Evolutionary conservation across 1,140 invertebrate species (phyloP).

Genomic region (Archivesica marissinica): DNA sequence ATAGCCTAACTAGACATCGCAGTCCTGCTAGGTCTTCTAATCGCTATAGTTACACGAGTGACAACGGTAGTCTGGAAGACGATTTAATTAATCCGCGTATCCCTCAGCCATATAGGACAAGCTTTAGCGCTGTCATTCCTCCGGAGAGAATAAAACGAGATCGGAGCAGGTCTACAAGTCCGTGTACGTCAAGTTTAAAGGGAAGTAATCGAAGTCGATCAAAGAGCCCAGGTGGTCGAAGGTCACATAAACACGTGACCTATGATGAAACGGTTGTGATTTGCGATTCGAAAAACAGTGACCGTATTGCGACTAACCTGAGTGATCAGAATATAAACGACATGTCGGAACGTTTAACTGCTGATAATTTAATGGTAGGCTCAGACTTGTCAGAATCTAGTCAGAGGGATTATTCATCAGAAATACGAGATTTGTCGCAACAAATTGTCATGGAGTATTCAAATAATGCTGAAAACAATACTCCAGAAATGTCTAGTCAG

Average conservation of each 20-base stretch:
- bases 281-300: slow-evolving; percentile 70
- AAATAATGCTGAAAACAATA: neutral
- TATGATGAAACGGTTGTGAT: slow-evolving; percentile 72
- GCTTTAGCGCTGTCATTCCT: slow-evolving; percentile 72
- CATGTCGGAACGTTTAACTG: slow-evolving; percentile 30
- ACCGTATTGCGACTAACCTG: slow-evolving; percentile 70
- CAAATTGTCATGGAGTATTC: slow-evolving; percentile 68
- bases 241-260: slow-evolving; percentile 69
- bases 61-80: slow-evolving; percentile 49
- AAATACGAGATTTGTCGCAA: slow-evolving; percentile 70
- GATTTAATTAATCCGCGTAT: slow-evolving; percentile 69
- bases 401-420: slow-evolving; percentile 66
- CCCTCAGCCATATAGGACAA: slow-evolving; percentile 75
- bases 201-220: slow-evolving; percentile 55
- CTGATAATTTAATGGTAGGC: slow-evolving; percentile 14
- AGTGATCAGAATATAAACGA: slow-evolving; percentile 52
- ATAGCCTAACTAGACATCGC: slow-evolving; percentile 71
- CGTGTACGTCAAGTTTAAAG: slow-evolving; percentile 64
- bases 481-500: slow-evolving; percentile 36
- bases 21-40: slow-evolving; percentile 63
- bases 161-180: slow-evolving; percentile 70
- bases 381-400: slow-evolving; percentile 48
- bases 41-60: slow-evolving; percentile 44
- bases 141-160: slow-evolving; percentile 65
- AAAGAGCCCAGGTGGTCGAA: slow-evolving; percentile 62